Evolutionary conservation across 2,888 invertebrate genomes (phyloP).

Genomic region (Morpho achilles): DNA sequence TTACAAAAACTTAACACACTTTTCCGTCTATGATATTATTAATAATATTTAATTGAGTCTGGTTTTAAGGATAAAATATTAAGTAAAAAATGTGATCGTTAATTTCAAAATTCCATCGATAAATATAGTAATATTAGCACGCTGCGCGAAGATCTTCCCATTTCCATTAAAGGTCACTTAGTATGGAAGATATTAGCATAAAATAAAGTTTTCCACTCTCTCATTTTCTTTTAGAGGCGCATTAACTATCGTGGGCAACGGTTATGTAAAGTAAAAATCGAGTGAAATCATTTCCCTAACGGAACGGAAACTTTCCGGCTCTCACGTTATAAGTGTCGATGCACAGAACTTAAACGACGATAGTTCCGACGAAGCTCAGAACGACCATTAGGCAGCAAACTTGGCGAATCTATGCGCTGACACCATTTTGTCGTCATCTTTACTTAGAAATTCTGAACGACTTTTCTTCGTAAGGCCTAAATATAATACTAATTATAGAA

Average conservation of each 20-base stretch:
- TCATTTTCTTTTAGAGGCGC: conserved; percentile 23
- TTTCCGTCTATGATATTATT: no score
- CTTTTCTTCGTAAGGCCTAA: not conserved
- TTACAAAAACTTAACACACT: no score
- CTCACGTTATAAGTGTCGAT: conserved; percentile 23
- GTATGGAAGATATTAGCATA: conserved; percentile 23
- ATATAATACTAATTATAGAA: no score
- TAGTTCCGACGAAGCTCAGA: conserved; percentile 28
- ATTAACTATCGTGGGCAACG: conserved; percentile 23
- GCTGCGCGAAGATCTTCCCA: conserved; percentile 9
- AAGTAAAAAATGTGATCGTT: no score
- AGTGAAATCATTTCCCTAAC: conserved; percentile 25
- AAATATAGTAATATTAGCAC: conserved; percentile 5
- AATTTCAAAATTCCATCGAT: not conserved
- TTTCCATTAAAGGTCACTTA: conserved; percentile 25
- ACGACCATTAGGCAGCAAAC: conserved; percentile 32
- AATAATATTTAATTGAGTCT: no score
- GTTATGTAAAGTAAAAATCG: conserved; percentile 27
- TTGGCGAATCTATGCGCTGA: conserved; percentile 36
- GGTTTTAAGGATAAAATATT: no score
- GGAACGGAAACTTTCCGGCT: conserved; percentile 18
- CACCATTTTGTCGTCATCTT: conserved; percentile 34
- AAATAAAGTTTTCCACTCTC: conserved; percentile 21
- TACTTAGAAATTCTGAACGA: conserved; percentile 17
- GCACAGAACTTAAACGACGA: conserved; percentile 28